phyloP scores from a whole-genome alignment of 2,113 vertebrate species.

The Rhinichthys klamathensis region DNA sequence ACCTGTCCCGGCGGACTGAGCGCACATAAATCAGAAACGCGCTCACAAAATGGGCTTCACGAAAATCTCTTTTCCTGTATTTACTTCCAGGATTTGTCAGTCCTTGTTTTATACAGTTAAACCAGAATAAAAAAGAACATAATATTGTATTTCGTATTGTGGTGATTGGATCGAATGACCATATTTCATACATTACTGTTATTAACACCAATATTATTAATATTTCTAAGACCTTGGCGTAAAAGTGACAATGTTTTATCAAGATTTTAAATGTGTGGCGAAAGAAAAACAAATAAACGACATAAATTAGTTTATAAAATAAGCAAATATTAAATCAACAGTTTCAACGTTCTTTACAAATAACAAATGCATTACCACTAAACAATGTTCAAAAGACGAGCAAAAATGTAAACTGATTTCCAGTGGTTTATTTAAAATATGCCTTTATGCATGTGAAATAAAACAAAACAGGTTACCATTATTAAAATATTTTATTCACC shows the following conservation, averaged over 20 bases:
- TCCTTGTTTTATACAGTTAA: constrained; percentile 58
- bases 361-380: background rate
- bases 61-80: constrained; percentile 70
- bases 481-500: constrained; percentile 8
- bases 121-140: background rate
- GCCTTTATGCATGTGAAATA: background rate
- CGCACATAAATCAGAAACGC: constrained; percentile 81
- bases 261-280: background rate
- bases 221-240: background rate
- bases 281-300: background rate
- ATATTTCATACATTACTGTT: background rate
- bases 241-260: background rate
- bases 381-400: background rate
- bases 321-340: background rate
- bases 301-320: background rate
- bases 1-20: constrained; percentile 70
- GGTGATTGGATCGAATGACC: background rate
- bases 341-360: background rate
- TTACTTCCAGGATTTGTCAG: constrained; percentile 31
- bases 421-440: background rate
- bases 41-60: constrained; percentile 64
- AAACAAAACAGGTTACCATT: background rate
- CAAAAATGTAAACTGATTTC: background rate
- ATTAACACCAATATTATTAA: background rate
- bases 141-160: background rate